These are phyloP conservation scores for Temnothorax nylanderi DNA, from an alignment of 1,140 invertebrate genomes.

Conservation along the genomic window DNA sequence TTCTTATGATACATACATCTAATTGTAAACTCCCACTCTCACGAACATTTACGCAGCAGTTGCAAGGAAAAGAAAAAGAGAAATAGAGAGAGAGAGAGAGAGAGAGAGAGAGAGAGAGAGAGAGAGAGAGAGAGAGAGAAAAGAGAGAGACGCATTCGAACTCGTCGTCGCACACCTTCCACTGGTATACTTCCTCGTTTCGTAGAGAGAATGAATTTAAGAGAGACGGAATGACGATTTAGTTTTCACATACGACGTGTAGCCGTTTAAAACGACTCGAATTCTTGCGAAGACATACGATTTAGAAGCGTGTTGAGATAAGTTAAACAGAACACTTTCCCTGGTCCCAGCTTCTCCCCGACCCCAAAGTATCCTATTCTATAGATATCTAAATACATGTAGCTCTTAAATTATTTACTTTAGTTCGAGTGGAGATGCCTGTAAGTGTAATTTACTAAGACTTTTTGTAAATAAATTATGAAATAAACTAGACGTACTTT, in stretches of 20 bases:
- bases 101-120: conserved; percentile 3
- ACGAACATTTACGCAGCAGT: conserved; percentile 48
- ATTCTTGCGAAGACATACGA: conserved; percentile 54
- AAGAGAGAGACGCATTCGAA: conserved; percentile 54
- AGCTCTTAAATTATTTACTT: conserved; percentile 86
- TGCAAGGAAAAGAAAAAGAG: conserved; percentile 20
- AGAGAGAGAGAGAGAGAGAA: too few species aligned
- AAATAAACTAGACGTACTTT: conserved; percentile 86
- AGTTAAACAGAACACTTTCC: conserved; percentile 80
- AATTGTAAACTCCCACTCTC: conserved; percentile 69
- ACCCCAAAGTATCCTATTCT: conserved; percentile 85
- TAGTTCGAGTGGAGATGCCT: conserved; percentile 86
- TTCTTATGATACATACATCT: conserved; percentile 73
- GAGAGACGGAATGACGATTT: conserved; percentile 39
- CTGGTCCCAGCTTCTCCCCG: conserved; percentile 83
- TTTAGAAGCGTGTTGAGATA: conserved; percentile 61
- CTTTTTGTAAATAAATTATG: conserved; percentile 86
- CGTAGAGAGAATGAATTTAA: conserved; percentile 63
- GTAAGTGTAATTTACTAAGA: conserved; percentile 86
- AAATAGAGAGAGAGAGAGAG: not conserved
- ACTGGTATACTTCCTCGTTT: conserved; percentile 72
- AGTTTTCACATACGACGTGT: conserved; percentile 52
- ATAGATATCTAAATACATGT: conserved; percentile 85
- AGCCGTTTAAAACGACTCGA: conserved; percentile 52
- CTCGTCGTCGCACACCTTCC: conserved; percentile 71